Base-by-base conservation (phyloP, 2,888 invertebrate genomes). In the Isotomurus palustris region DNA sequence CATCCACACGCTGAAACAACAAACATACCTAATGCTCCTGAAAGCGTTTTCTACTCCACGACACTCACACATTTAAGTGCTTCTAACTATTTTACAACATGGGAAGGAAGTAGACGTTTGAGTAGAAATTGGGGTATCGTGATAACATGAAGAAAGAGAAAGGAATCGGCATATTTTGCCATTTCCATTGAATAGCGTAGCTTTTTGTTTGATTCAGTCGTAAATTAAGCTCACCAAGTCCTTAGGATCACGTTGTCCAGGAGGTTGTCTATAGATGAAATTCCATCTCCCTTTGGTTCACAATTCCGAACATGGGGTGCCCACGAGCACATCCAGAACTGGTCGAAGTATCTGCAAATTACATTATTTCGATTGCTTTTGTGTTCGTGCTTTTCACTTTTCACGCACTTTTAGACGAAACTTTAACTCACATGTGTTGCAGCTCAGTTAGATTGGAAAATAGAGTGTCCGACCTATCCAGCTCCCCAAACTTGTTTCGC, bases 251-350 rank as follows among this genome's bases (percentile, higher is more conserved):
- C 74, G 71, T 80, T 82, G 70, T 82, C 82, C 70, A 82, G 73
- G 50, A 82, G 74, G 72, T 82, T 81, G 60, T 79, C 76, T 27
- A 79, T 77, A 68, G 80, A 80, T 58, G 82, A 82, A 64, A 82
- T 82, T 21, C 82, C 82, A 71, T 82, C 82, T 24, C 81, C 80
- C 70, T 78, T 79, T 1, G 82, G 82, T 64, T 79, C 77, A 67
- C 82, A 83, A 12, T 80, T 78, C 28, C 80, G 73, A 6, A 82
- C 82, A 69, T 79, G 79, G 12, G 77, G 72, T 2, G 80, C 81
- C 38, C 78, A 77, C 27, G 78, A 77, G 64, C 82, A 82, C 73
- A 81, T 75, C 69, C 79, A 79, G 71, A 82, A 82, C 66, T 79
- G 77, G 55, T 81, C 80, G 71, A 82, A 82, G 69, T 82, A 81